Evolutionary conservation across 2,113 vertebrate genomes (phyloP).

Genomic region (Microcebus ravelobensis): DNA sequence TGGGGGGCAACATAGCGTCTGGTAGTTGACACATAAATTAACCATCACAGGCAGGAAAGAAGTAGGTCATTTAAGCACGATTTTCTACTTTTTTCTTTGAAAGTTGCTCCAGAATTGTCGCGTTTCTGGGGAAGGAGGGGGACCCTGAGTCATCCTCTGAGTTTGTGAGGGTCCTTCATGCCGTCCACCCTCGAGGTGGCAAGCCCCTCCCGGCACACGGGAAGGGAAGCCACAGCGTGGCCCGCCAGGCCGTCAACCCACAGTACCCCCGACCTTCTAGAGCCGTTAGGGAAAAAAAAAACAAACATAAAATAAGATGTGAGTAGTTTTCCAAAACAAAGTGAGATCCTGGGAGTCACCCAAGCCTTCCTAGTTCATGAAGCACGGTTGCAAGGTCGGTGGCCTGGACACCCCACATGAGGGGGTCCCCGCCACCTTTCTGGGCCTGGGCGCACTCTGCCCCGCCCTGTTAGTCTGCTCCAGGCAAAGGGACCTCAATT

Average conservation of each 20-base stretch:
- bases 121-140: too few relatives aligned
- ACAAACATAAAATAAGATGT: too few relatives aligned
- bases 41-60: not conserved
- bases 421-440: not conserved
- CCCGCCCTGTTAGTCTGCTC: too few relatives aligned
- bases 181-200: rapidly evolving
- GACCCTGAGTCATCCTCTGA: too few relatives aligned
- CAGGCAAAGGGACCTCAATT: rapidly evolving
- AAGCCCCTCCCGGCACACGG: rapidly evolving
- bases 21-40: not conserved
- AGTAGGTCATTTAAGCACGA: not conserved
- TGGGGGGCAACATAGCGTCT: not conserved
- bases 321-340: not conserved
- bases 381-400: rapidly evolving
- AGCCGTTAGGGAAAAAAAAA: too few relatives aligned
- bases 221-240: rapidly evolving
- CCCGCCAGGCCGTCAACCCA: rapidly evolving
- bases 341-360: not conserved
- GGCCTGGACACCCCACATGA: rapidly evolving
- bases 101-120: not conserved
- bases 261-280: too few relatives aligned
- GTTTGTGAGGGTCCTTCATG: not conserved
- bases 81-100: not conserved
- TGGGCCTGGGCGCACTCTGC: too few relatives aligned
- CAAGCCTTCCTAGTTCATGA: rapidly evolving